These are phyloP conservation scores for Siniperca obscura DNA, from an alignment of 2,797 vertebrate genomes.

Conservation along the genomic window DNA sequence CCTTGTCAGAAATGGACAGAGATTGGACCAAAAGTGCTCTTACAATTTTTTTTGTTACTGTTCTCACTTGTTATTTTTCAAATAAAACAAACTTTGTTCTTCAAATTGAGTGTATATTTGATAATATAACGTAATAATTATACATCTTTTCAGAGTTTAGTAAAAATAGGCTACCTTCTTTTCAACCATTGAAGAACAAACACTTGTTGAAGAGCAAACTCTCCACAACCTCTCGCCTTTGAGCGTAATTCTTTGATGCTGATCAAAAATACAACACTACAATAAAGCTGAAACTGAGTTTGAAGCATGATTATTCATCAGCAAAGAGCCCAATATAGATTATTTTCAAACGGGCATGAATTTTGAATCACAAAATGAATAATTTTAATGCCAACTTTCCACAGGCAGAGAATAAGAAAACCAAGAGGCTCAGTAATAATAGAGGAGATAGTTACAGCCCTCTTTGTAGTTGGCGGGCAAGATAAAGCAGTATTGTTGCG, in stretches of 20 bases:
- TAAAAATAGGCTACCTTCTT: no score
- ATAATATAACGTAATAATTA: no score
- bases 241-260: conserved; percentile 1
- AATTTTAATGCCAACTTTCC: conserved; percentile 48
- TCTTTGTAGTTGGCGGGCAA: conserved; percentile 54
- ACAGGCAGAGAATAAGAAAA: conserved; percentile 22
- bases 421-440: conserved; percentile 55
- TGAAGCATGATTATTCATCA: conserved; percentile 42
- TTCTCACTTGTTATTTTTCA: no score
- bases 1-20: no score
- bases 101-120: no score
- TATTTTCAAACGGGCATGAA: conserved; percentile 39
- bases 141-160: no score
- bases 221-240: neutral
- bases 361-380: conserved; percentile 60
- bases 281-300: conserved; percentile 25
- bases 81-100: no score
- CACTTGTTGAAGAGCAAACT: neutral
- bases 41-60: no score
- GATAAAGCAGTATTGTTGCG: conserved; percentile 73
- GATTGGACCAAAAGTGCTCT: no score
- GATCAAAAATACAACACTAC: conserved; percentile 23
- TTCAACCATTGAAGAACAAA: neutral
- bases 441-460: conserved; percentile 69
- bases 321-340: conserved; percentile 25